phyloP scores from a whole-genome alignment of 2,113 vertebrate species.

The Prinia subflava region DNA sequence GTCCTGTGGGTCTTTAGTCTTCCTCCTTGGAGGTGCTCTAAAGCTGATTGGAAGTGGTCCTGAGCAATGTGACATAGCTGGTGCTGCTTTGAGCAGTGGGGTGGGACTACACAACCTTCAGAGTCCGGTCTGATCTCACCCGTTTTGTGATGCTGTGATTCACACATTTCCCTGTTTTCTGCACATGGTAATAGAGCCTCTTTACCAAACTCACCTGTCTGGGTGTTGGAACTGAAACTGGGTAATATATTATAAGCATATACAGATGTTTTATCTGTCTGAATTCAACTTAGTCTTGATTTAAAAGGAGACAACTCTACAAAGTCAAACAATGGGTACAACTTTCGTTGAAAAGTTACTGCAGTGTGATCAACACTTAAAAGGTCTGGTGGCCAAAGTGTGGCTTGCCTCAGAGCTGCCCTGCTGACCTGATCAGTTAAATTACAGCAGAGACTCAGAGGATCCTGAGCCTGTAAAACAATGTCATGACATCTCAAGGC shows the following conservation, averaged over 20 bases:
- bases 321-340: not conserved
- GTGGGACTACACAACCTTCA: not conserved
- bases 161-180: not conserved
- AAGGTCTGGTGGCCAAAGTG: not conserved
- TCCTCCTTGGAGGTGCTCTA: not conserved
- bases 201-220: not conserved
- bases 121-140: not conserved
- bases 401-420: not conserved
- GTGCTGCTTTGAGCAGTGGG: not conserved
- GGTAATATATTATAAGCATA: not conserved
- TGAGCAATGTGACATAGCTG: not conserved
- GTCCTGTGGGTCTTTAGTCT: not conserved
- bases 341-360: not conserved
- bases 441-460: not conserved
- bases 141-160: not conserved
- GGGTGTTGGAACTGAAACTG: not conserved
- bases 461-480: not conserved
- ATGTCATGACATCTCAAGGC: not conserved
- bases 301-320: not conserved
- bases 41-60: not conserved
- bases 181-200: not conserved
- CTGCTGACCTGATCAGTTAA: not conserved
- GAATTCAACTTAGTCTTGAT: not conserved
- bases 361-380: not conserved
- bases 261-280: not conserved